A percentile compares a stretch with the other conserved stretches of the same genome.
Evolutionary conservation across 2,113 vertebrate species (phyloP).

Genomic region (Scortum barcoo): DNA sequence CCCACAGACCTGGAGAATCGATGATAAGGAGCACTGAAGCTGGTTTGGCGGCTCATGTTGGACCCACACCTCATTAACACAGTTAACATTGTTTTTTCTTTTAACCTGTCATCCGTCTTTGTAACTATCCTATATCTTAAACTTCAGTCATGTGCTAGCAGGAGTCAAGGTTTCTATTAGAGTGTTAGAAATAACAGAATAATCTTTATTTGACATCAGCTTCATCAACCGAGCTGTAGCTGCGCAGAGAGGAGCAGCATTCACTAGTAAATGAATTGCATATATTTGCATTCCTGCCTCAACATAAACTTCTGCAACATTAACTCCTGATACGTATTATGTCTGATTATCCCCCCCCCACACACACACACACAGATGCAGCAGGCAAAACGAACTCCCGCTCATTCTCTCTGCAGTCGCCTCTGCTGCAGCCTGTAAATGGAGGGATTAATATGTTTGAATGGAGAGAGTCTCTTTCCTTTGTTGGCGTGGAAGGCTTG

Average conservation of each 20-base stretch:
- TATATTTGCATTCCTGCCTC: slow-evolving; percentile 15
- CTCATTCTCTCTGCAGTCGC: slow-evolving; percentile 29
- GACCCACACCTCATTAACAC: too few relatives aligned
- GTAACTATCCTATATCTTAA: background rate
- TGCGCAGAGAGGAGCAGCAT: background rate
- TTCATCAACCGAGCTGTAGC: background rate
- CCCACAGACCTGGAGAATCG: too few relatives aligned
- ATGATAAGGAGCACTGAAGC: too few relatives aligned
- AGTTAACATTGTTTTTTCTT: too few relatives aligned
- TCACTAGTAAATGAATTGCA: slow-evolving; percentile 1
- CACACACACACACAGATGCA: slow-evolving; percentile 21
- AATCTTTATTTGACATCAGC: background rate
- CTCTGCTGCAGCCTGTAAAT: slow-evolving; percentile 55
- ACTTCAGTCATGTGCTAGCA: background rate
- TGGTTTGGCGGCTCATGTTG: too few relatives aligned
- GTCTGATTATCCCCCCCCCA: background rate
- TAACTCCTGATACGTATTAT: background rate
- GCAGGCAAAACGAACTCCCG: slow-evolving; percentile 30
- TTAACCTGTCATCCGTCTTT: too few relatives aligned
- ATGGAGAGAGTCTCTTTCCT: slow-evolving; percentile 58
- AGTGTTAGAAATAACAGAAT: background rate
- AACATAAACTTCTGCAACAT: slow-evolving; percentile 22
- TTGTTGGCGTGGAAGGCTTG: slow-evolving; percentile 59
- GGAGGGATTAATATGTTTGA: slow-evolving; percentile 66
- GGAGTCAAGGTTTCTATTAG: background rate